Conservation (phyloP, 2,888 invertebrate species). For the Torymus texanus region DNA sequence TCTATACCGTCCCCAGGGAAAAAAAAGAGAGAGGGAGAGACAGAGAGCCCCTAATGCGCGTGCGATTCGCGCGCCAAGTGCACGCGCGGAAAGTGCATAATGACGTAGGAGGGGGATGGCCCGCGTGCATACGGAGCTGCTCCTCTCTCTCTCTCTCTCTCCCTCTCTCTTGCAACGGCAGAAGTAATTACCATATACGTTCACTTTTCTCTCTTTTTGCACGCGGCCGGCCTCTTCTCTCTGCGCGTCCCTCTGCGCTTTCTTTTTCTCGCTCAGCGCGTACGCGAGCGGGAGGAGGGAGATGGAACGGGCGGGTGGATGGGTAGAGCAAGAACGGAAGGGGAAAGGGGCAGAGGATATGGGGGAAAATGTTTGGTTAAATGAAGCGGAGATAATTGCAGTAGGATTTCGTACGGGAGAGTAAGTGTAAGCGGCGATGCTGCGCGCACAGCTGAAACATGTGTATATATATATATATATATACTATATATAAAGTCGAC, state of each 20-base stretch:
- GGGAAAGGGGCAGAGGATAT: not conserved
- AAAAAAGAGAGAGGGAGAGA: not conserved
- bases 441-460: too few species aligned
- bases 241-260: not conserved
- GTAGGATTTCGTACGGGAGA: slow-evolving; percentile 32
- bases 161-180: not conserved
- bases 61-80: slow-evolving; percentile 33
- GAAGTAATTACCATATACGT: slow-evolving; percentile 43
- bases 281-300: not conserved
- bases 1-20: not conserved
- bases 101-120: slow-evolving; percentile 25
- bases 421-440: slow-evolving; percentile 3
- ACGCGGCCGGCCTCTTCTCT: not conserved
- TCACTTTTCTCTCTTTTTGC: not conserved
- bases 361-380: slow-evolving; percentile 40
- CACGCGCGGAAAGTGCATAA: slow-evolving; percentile 36
- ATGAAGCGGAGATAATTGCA: slow-evolving; percentile 49
- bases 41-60: not conserved
- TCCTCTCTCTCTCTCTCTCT: too few species aligned
- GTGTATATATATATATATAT: too few species aligned
- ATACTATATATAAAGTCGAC: too few species aligned
- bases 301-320: not conserved
- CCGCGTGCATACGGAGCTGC: not conserved
- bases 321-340: not conserved
- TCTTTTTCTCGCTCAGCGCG: not conserved